Conservation (phyloP, 2,797 vertebrate genomes). For the Alouatta caraya region DNA sequence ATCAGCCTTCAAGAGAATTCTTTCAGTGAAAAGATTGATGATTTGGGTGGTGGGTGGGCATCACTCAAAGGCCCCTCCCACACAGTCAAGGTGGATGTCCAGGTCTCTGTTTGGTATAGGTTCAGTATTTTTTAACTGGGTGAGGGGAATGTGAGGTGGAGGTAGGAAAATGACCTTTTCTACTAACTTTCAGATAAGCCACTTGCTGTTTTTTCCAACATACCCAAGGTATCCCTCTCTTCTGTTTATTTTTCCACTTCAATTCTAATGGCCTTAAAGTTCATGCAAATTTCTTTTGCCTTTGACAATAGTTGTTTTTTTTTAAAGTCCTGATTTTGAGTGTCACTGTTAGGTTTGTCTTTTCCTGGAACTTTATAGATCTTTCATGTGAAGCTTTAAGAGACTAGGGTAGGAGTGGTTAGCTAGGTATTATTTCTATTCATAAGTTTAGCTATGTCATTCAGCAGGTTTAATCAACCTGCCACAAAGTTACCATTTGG, state of each 20-base stretch:
- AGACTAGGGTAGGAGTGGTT: too few species aligned
- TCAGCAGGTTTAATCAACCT: background rate
- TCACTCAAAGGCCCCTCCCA: background rate
- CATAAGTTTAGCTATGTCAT: background rate
- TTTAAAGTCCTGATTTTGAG: background rate
- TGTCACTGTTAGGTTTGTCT: background rate
- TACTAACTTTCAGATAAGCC: background rate
- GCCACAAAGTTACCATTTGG: background rate
- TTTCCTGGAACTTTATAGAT: background rate
- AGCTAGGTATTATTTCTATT: background rate
- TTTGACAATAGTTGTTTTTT: background rate
- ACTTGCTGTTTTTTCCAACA: background rate
- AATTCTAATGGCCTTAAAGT: background rate
- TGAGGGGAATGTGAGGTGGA: background rate
- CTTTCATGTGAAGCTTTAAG: background rate
- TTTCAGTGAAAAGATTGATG: background rate
- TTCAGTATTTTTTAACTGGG: background rate
- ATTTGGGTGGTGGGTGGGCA: background rate
- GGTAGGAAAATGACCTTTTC: background rate
- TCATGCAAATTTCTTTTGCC: background rate
- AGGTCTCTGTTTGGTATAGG: background rate
- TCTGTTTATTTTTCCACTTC: background rate
- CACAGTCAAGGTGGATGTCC: background rate
- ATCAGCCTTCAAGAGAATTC: background rate
- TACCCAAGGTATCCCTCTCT: background rate